These are phyloP conservation scores for Leontopithecus rosalia DNA, from an alignment of 2,797 vertebrate species.

Conservation along the genomic window DNA sequence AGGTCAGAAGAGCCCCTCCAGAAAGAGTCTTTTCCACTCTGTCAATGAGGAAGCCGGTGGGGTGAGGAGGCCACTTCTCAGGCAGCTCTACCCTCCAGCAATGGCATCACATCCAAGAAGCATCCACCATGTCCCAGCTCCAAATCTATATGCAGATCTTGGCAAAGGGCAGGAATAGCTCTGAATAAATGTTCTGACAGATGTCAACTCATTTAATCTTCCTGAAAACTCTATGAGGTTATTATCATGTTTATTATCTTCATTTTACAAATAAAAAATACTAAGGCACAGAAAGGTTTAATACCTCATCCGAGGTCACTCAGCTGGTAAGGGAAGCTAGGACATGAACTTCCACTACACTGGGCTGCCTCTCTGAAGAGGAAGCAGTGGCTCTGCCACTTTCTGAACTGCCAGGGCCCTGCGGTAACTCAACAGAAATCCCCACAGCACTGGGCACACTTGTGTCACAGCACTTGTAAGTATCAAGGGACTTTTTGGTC, in stretches of 20 bases:
- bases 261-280: conserved; percentile 30
- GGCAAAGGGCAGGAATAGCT: not conserved
- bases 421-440: not conserved
- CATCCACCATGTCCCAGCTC: not conserved
- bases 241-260: not conserved
- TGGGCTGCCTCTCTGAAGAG: not conserved
- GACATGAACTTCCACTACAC: not conserved
- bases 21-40: not conserved
- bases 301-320: not conserved
- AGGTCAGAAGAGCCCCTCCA: not conserved
- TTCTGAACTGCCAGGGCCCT: not conserved
- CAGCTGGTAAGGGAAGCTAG: not conserved
- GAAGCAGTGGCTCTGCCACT: not conserved
- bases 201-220: conserved; percentile 10
- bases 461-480: not conserved
- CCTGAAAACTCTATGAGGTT: not conserved
- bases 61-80: not conserved
- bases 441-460: not conserved
- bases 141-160: not conserved
- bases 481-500: not conserved
- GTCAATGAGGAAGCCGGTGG: not conserved
- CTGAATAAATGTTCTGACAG: not conserved
- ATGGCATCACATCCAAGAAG: not conserved
- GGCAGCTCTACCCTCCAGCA: not conserved
- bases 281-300: not conserved